Conservation (phyloP, 2,888 invertebrate species). For the Volucella inflata region DNA sequence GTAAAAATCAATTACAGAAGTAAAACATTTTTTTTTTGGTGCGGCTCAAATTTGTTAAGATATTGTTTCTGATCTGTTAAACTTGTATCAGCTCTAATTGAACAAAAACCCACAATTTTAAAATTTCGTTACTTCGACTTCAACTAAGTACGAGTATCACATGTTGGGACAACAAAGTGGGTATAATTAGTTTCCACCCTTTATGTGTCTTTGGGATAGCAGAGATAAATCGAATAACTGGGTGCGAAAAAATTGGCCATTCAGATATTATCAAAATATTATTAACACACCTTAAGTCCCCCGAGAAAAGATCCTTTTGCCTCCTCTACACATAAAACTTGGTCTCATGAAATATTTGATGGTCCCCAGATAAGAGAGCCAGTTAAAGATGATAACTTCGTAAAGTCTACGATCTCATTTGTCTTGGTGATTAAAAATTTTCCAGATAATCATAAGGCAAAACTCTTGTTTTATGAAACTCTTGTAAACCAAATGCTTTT, state of each 20-base stretch:
- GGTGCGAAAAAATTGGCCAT: conserved; percentile 5
- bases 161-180: conserved; percentile 13
- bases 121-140: too few relatives aligned
- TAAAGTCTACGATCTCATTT: neutral
- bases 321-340: conserved; percentile 12
- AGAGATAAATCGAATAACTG: neutral
- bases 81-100: too few relatives aligned
- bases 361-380: neutral
- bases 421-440: neutral
- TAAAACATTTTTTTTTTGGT: conserved; percentile 45
- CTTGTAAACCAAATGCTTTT: neutral
- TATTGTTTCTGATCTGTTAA: too few relatives aligned
- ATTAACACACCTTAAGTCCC: conserved; percentile 3
- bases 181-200: conserved; percentile 18
- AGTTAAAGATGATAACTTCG: neutral
- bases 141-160: too few relatives aligned
- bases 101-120: too few relatives aligned
- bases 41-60: too few relatives aligned
- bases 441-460: neutral
- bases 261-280: too few relatives aligned
- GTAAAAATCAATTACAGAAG: conserved; percentile 25
- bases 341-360: neutral
- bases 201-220: conserved; percentile 10
- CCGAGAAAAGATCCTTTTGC: conserved; percentile 4
- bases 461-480: neutral